Base-by-base conservation (phyloP, 2,888 invertebrate species). In the Epinotia ramella region DNA sequence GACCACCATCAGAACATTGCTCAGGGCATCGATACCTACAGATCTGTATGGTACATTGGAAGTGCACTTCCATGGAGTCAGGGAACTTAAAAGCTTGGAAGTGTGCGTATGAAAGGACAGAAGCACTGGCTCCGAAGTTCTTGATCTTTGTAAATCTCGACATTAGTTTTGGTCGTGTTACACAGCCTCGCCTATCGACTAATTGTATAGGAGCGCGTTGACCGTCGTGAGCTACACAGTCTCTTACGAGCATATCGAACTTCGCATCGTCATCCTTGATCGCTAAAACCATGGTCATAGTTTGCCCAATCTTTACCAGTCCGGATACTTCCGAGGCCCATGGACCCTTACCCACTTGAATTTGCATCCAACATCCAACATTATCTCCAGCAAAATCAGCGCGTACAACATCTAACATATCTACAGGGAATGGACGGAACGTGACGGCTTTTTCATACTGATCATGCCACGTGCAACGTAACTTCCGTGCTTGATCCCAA, bases 341-440 rank as follows among this genome's bases (percentile, higher is more conserved):
- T 0, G 98, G 98, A 28, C 98, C 98, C 87, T 98, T 98, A 59
- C 98, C 98, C 4, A 98, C 98, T 95, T 99, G 98, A 80, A 99
- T 98, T 88, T 98, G 98, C 98, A 99, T 98, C 98, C 98, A 99
- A 91, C 98, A 98, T 20, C 98, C 98, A 2, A 98, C 98, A 85
- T 99, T 99, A 84, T 99, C 98, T 0, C 98, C 98, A 76, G 98
- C 98, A 81, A 99, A 99, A 84, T 98, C 98, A 3, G 98, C 98
- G 71, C 98, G 94, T n/a, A 98, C 98, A 5, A 98, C 98, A 88
- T 98, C 98, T 72, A 98, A 87, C 98, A 98, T 98, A 87, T 98
- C 98, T 1, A 99, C 98, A 0, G 98, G 98, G 96, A 98, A 98
- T 0, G 98, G 98, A 72, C 98, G 94, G 94, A 98, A 98, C 0